A percentile compares a stretch with the other conserved stretches of the same genome.
phyloP scores from a whole-genome alignment of 2,113 vertebrate genomes.

The Glaucidium brasilianum region DNA sequence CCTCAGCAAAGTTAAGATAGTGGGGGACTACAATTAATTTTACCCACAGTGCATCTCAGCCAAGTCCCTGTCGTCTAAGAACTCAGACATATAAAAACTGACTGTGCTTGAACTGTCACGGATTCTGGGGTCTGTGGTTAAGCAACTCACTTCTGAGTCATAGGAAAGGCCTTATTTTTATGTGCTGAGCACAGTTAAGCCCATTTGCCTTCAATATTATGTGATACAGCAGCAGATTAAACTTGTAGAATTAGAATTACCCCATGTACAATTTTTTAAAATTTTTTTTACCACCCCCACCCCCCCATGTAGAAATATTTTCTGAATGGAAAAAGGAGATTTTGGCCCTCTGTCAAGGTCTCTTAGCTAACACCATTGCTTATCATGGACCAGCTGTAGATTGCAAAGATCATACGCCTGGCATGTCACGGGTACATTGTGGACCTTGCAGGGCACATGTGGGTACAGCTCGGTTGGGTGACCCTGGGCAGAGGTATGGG shows the following conservation, averaged over 20 bases:
- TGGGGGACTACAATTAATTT: neutral
- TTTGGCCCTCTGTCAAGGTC: neutral
- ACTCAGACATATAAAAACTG: neutral
- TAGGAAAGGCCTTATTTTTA: neutral
- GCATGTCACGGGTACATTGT: neutral
- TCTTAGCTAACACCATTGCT: neutral
- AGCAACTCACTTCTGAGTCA: neutral
- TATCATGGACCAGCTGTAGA: neutral
- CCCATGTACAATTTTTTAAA: fast-evolving
- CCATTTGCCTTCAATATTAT: neutral
- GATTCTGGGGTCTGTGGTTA: neutral
- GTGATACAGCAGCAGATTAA: neutral
- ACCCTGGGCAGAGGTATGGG: neutral
- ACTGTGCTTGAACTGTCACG: neutral
- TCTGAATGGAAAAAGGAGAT: neutral
- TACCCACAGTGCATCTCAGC: neutral
- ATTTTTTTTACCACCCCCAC: too few relatives aligned
- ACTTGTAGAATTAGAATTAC: neutral
- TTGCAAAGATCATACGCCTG: neutral
- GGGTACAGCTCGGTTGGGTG: neutral
- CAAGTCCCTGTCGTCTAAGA: slow-evolving; percentile 3
- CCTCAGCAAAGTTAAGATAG: neutral
- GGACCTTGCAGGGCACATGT: neutral
- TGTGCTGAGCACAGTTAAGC: neutral
- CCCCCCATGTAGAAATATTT: neutral